Percentiles rank a stretch among this genome's conserved stretches.
These are phyloP conservation scores for Orientallactaga sibirica DNA, from an alignment of 2,797 vertebrate genomes.

Conservation along the genomic window DNA sequence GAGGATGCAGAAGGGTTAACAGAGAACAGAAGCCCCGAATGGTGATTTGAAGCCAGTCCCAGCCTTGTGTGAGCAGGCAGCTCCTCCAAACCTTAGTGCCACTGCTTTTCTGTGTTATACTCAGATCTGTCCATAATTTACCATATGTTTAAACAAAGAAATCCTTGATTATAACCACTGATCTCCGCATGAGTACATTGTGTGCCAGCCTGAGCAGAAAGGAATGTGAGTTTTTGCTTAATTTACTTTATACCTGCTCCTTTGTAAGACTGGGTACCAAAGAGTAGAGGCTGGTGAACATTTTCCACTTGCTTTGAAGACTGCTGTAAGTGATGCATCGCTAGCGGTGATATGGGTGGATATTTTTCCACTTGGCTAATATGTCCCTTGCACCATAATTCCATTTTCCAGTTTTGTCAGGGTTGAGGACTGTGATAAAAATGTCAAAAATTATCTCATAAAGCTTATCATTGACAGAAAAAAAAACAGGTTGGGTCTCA, in stretches of 20 bases:
- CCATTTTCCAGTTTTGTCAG: constrained; percentile 21
- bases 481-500: constrained; percentile 31
- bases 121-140: constrained; percentile 28
- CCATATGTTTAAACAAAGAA: constrained; percentile 40
- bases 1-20: background rate
- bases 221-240: constrained; percentile 60
- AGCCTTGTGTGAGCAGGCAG: background rate
- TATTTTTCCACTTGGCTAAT: constrained; percentile 50
- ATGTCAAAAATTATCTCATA: constrained; percentile 17
- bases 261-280: constrained; percentile 55
- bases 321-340: background rate
- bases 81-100: fast-evolving
- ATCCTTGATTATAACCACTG: constrained; percentile 58
- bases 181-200: constrained; percentile 54
- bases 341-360: background rate
- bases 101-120: background rate
- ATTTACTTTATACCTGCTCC: constrained; percentile 33
- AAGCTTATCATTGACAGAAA: constrained; percentile 31
- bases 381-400: constrained; percentile 45
- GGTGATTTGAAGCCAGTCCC: background rate
- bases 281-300: constrained; percentile 70
- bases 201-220: constrained; percentile 54
- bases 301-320: constrained; percentile 69
- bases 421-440: constrained; percentile 45
- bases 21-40: background rate